A percentile compares a stretch with the other conserved stretches of the same genome.
Conservation (phyloP, 2,797 vertebrate species). For the Yasuhikotakia modesta region DNA sequence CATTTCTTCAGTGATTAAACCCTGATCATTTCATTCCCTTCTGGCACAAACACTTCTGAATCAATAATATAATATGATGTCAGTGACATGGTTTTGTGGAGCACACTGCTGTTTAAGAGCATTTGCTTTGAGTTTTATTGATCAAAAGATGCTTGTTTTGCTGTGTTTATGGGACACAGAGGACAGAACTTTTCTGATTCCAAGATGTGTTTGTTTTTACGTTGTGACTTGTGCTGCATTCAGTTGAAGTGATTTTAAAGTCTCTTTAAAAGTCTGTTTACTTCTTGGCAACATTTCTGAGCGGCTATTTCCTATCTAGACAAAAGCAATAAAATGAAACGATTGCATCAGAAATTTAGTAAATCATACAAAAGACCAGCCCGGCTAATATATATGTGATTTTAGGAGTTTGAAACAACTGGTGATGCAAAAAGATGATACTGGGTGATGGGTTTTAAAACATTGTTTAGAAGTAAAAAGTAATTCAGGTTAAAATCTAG, state of each 20-base stretch:
- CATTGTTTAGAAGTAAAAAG: no score
- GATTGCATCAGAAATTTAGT: neutral
- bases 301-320: conserved; percentile 1
- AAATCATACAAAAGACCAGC: neutral
- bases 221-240: neutral
- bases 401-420: neutral
- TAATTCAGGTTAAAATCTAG: neutral
- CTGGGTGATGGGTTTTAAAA: no score
- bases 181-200: conserved; percentile 1
- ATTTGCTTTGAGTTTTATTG: conserved; percentile 16
- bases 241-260: neutral
- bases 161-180: conserved; percentile 11
- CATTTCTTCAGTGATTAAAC: neutral
- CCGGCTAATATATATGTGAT: neutral
- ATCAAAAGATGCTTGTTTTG: conserved; percentile 28
- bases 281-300: neutral
- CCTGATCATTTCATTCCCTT: neutral
- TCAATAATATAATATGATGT: conserved; percentile 10
- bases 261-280: neutral
- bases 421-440: neutral
- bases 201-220: conserved; percentile 10
- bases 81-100: conserved; percentile 4
- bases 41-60: conserved; percentile 8
- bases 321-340: neutral
- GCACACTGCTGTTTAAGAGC: conserved; percentile 11